These are phyloP conservation scores for Harpegnathos saltator DNA, from an alignment of 1,140 invertebrate species.

Conservation along the genomic window DNA sequence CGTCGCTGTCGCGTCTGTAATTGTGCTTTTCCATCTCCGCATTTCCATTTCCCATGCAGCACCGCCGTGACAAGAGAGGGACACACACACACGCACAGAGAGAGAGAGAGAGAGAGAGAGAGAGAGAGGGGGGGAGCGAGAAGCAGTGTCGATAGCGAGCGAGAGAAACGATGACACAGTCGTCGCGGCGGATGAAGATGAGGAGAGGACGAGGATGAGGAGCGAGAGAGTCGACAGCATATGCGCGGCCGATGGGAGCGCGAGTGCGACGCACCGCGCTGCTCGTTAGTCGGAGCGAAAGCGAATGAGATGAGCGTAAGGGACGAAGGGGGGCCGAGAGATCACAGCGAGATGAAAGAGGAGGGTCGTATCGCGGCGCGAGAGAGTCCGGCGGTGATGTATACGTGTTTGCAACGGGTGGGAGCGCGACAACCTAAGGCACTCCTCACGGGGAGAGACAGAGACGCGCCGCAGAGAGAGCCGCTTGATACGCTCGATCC, in stretches of 20 bases:
- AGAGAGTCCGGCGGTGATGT: slow-evolving; percentile 11
- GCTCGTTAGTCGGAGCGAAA: neutral
- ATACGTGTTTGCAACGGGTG: slow-evolving; percentile 7
- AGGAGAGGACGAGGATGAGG: neutral
- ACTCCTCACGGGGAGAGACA: neutral
- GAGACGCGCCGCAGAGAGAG: neutral
- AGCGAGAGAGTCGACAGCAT: slow-evolving; percentile 15
- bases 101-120: neutral
- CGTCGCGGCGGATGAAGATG: neutral
- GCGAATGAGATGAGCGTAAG: neutral
- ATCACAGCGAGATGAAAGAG: slow-evolving; percentile 13
- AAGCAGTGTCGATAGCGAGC: neutral
- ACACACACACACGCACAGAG: neutral
- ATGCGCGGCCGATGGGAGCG: neutral
- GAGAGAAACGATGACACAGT: neutral
- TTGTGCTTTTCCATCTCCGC: slow-evolving; percentile 73
- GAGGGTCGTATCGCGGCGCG: slow-evolving; percentile 2
- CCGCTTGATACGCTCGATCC: slow-evolving; percentile 16
- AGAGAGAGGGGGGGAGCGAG: neutral
- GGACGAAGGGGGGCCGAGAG: neutral
- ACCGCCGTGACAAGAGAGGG: neutral
- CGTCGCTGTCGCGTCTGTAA: slow-evolving; percentile 72
- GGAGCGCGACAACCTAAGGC: neutral
- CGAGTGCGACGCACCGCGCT: neutral
- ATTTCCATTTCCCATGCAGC: slow-evolving; percentile 39